Evolutionary conservation across 2,888 invertebrate species (phyloP).

Genomic region (Dione vanillae): DNA sequence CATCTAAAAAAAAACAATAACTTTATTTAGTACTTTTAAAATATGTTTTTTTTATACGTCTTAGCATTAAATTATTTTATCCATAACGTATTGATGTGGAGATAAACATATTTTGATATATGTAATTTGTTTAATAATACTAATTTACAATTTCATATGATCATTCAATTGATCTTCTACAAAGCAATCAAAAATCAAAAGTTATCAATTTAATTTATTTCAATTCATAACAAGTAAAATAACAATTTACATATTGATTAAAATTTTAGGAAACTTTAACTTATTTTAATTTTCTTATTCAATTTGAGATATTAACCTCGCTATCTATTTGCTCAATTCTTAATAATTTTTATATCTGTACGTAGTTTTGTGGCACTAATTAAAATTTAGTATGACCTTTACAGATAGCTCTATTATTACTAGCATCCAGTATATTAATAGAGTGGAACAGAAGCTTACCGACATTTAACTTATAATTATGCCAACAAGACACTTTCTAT

Average conservation of each 20-base stretch:
- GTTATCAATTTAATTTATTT: not conserved
- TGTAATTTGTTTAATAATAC: not conserved
- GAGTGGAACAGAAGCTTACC: too few relatives aligned
- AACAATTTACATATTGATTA: not conserved
- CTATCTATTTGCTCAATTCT: not conserved
- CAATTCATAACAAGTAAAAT: not conserved
- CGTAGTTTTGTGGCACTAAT: not conserved
- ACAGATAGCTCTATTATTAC: not conserved
- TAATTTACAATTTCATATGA: not conserved
- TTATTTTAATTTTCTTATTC: not conserved
- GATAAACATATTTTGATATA: too few relatives aligned
- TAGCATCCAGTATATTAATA: not conserved
- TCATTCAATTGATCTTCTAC: not conserved
- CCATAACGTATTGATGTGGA: too few relatives aligned
- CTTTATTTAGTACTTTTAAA: too few relatives aligned
- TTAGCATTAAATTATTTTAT: too few relatives aligned
- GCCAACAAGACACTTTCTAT: not conserved
- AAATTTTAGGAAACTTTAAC: not conserved
- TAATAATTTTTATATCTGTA: not conserved
- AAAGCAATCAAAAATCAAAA: conserved; percentile 1
- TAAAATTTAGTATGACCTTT: not conserved
- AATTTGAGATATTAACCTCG: not conserved
- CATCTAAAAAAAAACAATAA: too few relatives aligned
- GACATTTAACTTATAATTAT: too few relatives aligned
- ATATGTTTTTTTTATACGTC: too few relatives aligned